Evolutionary conservation across 2,888 invertebrate genomes (phyloP).

Genomic region (Nomada fucata): DNA sequence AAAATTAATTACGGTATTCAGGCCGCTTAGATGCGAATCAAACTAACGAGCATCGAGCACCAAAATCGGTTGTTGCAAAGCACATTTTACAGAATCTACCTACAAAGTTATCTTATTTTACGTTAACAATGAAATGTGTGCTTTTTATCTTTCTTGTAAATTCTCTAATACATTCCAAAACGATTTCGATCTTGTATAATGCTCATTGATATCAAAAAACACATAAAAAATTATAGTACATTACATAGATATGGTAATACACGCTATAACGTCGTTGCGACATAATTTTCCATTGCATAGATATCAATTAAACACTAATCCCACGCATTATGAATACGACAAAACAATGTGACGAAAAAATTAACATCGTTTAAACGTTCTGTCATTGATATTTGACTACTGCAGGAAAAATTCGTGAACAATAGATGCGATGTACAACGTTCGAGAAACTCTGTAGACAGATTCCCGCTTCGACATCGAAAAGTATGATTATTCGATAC

Average conservation of each 20-base stretch:
- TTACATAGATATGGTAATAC: slow-evolving; percentile 41
- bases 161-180: slow-evolving; percentile 26
- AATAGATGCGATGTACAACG: slow-evolving; percentile 40
- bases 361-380: slow-evolving; percentile 32
- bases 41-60: slow-evolving; percentile 59
- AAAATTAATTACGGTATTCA: slow-evolving; percentile 50
- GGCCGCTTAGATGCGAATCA: slow-evolving; percentile 45
- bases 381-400: slow-evolving; percentile 30
- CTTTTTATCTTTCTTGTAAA: not conserved
- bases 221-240: slow-evolving; percentile 49
- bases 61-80: slow-evolving; percentile 48
- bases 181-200: slow-evolving; percentile 24
- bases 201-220: slow-evolving; percentile 37
- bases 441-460: slow-evolving; percentile 67
- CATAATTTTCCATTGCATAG: not conserved
- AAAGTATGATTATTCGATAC: slow-evolving; percentile 60
- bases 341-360: slow-evolving; percentile 37
- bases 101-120: slow-evolving; percentile 57
- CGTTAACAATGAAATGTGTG: slow-evolving; percentile 13
- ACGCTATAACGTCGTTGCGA: slow-evolving; percentile 12
- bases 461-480: slow-evolving; percentile 63
- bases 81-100: slow-evolving; percentile 55
- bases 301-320: slow-evolving; percentile 49
- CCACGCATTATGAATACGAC: slow-evolving; percentile 4
- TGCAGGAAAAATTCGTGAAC: slow-evolving; percentile 28